phyloP scores from a whole-genome alignment of 2,888 invertebrate species.

The Stenchaetothrips biformis region DNA sequence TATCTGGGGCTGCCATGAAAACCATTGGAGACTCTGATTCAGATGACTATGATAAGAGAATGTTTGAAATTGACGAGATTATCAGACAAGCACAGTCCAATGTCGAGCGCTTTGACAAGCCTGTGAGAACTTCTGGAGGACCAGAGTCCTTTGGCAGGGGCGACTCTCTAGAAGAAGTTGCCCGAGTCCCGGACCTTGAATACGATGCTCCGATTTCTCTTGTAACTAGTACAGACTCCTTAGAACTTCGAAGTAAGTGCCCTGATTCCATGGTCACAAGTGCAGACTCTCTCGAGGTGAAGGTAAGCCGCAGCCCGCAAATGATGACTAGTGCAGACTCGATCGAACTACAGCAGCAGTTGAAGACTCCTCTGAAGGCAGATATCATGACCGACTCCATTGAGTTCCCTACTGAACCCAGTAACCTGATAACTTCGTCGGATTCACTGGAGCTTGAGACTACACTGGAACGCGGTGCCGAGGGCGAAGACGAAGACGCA shows the following conservation, averaged over 20 bases:
- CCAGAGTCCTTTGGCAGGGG: conserved; percentile 52
- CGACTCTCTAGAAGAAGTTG: conserved; percentile 52
- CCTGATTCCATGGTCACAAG: conserved; percentile 56
- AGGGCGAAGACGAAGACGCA: conserved; percentile 38
- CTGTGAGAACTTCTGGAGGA: conserved; percentile 54
- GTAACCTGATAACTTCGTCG: conserved; percentile 49
- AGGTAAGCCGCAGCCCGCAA: conserved; percentile 25
- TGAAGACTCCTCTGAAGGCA: conserved; percentile 42
- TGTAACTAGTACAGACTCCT: conserved; percentile 57
- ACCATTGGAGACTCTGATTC: conserved; percentile 52
- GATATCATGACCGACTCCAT: conserved; percentile 56
- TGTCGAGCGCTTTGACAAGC: conserved; percentile 57
- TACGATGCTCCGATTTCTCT: conserved; percentile 45
- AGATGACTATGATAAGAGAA: conserved; percentile 59
- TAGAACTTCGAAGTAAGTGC: conserved; percentile 55
- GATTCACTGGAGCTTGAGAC: conserved; percentile 49
- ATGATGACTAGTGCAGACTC: conserved; percentile 46
- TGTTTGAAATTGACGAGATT: conserved; percentile 65
- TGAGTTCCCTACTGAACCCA: conserved; percentile 46
- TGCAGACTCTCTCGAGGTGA: conserved; percentile 55
- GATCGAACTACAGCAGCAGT: conserved; percentile 48
- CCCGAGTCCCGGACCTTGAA: conserved; percentile 52
- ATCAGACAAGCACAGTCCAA: conserved; percentile 62
- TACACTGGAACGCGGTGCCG: conserved; percentile 39
- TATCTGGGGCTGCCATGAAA: conserved; percentile 56